Percentiles rank a stretch among this genome's conserved stretches.
phyloP scores from a whole-genome alignment of 35 echinoderm and acorn worm genomes.

The Chiridota heheva region DNA sequence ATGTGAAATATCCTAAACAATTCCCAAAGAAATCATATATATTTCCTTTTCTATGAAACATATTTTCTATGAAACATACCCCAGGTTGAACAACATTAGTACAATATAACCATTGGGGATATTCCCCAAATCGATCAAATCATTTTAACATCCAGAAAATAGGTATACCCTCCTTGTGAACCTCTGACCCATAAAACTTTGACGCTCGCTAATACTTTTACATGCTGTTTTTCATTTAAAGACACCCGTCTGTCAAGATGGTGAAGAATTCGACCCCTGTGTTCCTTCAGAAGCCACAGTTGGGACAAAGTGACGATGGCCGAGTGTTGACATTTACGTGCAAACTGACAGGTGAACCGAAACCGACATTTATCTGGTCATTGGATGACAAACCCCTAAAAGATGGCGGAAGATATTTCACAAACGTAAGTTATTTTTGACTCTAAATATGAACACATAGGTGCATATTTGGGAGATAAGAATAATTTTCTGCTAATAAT shows the following conservation, averaged over 20 bases:
- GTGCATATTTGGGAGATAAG: neutral
- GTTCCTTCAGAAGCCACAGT: conserved; percentile 94
- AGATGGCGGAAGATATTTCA: conserved; percentile 80
- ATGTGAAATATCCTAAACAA: too few relatives aligned
- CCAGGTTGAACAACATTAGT: too few relatives aligned
- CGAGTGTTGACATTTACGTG: conserved; percentile 86
- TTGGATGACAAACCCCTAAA: conserved; percentile 66
- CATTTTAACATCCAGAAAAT: too few relatives aligned
- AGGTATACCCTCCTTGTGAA: too few relatives aligned
- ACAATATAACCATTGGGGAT: too few relatives aligned
- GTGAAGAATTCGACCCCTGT: conserved; percentile 91
- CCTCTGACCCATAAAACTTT: too few relatives aligned
- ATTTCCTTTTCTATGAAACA: too few relatives aligned
- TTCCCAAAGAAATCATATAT: too few relatives aligned
- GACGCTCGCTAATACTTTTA: too few relatives aligned
- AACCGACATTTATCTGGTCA: conserved; percentile 85
- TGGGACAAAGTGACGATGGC: conserved; percentile 91
- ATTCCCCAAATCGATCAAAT: too few relatives aligned
- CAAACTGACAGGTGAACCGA: conserved; percentile 86
- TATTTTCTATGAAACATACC: too few relatives aligned
- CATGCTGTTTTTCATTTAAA: too few relatives aligned
- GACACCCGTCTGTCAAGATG: conserved; percentile 53
- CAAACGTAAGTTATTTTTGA: neutral
- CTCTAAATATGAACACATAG: neutral
- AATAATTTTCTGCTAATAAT: neutral